Evolutionary conservation across 2,113 vertebrate species (phyloP), one percentile per base, ranked within the genome.

Genomic region (Xenus cinereus): DNA sequence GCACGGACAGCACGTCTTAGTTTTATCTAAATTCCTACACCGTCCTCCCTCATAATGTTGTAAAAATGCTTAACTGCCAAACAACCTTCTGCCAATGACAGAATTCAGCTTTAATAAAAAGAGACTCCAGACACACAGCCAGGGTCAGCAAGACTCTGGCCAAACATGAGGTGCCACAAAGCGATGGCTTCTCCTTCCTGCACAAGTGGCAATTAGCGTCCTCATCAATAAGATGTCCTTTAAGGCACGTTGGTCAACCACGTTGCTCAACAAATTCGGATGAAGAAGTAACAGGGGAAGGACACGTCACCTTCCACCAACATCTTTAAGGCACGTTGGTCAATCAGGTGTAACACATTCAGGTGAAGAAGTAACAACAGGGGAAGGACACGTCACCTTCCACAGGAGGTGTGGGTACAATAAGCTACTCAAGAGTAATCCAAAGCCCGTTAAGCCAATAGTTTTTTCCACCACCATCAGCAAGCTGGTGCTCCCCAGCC

Each of bases 371-470:
- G 10, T 48, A 87, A 81, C 5, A 6, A 73, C 62, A 87, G 60
- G 81, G 83, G 79, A 93, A 78, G 64, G 39, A 81, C 28, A 30
- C 2, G 6, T 56, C 76, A 72, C 69, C 39, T 56, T 68, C 35
- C 17, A 1, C 14, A 60, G 46, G 51, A 90, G 51, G 10, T 10
- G 19, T 12, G 35, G 24, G 50, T 32, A 78, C 1, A 3, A 20
- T 89, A 94, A 95, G 76, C 63, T 78, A 48, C 85, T 93, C 73
- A 64, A 77, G 39, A 53, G 5, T 95, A 95, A 97, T 89, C 83
- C 60, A 90, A 92, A 96, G 48, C 69, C 56, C 48, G 33, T 68
- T 56, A 94, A 59, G 27, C 8, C 11, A 89, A 78, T 11, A 64
- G 32, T 33, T 95, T 95, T 95, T 94, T 84, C 90, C 89, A 73